These are phyloP conservation scores for Agriopis leucophaearia DNA, from an alignment of 2,888 invertebrate species.

Conservation along the genomic window DNA sequence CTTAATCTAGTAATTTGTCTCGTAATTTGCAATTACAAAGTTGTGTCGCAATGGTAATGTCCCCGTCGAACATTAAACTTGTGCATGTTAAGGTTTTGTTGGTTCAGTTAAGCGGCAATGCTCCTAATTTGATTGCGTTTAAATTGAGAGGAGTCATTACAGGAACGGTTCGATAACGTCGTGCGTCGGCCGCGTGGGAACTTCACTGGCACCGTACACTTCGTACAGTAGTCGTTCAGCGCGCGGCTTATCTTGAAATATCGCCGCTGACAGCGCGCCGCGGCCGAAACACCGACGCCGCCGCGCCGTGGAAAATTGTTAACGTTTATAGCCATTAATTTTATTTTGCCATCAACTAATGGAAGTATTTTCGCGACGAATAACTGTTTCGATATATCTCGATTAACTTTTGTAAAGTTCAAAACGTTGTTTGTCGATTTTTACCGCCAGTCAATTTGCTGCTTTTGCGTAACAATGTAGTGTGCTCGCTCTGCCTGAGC, in stretches of 20 bases:
- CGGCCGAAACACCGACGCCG: constrained; percentile 55
- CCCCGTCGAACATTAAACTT: constrained; percentile 33
- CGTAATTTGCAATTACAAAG: constrained; percentile 47
- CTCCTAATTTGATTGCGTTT: constrained; percentile 39
- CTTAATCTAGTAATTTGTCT: constrained; percentile 23
- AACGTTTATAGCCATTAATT: constrained; percentile 67
- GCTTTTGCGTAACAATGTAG: constrained; percentile 53
- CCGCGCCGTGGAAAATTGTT: constrained; percentile 66
- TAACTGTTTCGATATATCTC: constrained; percentile 53
- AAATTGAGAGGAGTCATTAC: constrained; percentile 50
- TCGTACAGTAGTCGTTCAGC: constrained; percentile 51
- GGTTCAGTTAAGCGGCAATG: constrained; percentile 16
- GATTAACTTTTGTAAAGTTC: constrained; percentile 37
- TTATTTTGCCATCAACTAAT: constrained; percentile 63
- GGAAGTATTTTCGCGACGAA: constrained; percentile 56
- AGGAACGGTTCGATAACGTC: constrained; percentile 53
- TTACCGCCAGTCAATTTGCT: constrained; percentile 43
- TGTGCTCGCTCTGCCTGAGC: constrained; percentile 52
- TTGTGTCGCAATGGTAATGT: constrained; percentile 38
- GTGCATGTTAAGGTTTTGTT: constrained; percentile 35
- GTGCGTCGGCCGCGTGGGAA: constrained; percentile 68
- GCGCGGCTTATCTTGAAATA: constrained; percentile 79
- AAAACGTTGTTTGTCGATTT: constrained; percentile 49
- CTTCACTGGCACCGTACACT: constrained; percentile 59
- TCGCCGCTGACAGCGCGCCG: constrained; percentile 71